Evolutionary conservation across 2,797 vertebrate species (phyloP).

Genomic region (Malacoraja senta): DNA sequence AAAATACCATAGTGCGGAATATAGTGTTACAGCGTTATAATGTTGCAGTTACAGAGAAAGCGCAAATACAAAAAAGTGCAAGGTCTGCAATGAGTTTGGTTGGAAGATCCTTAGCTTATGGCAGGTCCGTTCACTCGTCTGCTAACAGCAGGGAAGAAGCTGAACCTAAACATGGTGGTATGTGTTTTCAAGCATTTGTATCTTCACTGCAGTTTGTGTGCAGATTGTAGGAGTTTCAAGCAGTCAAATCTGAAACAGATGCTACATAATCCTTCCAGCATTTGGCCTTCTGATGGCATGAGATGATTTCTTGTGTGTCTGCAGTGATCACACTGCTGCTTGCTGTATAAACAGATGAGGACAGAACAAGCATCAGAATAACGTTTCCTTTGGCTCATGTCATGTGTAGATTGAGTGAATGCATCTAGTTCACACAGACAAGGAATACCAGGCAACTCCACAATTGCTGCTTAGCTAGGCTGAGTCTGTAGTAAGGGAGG

Average conservation of each 20-base stretch:
- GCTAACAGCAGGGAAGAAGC: too few relatives aligned
- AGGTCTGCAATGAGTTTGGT: too few relatives aligned
- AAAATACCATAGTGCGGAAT: too few relatives aligned
- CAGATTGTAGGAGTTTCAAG: slow-evolving; percentile 10
- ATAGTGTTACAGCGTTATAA: too few relatives aligned
- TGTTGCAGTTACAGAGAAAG: too few relatives aligned
- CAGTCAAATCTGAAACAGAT: slow-evolving; percentile 17
- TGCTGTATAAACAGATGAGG: slow-evolving; percentile 12
- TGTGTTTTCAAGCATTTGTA: too few relatives aligned
- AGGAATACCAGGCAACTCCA: not conserved
- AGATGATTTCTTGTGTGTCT: slow-evolving; percentile 18
- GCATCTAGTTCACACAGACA: not conserved
- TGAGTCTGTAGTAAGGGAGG: too few relatives aligned
- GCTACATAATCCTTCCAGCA: not conserved
- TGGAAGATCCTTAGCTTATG: too few relatives aligned
- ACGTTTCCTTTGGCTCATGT: not conserved
- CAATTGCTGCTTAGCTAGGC: not conserved
- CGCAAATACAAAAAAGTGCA: too few relatives aligned
- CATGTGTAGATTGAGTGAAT: not conserved
- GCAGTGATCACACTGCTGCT: slow-evolving; percentile 19
- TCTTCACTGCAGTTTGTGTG: not conserved
- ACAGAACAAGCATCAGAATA: not conserved
- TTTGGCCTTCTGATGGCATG: not conserved
- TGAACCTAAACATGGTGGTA: too few relatives aligned
- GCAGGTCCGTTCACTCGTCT: too few relatives aligned